Evolutionary conservation across 2,888 invertebrate genomes (phyloP).

Genomic region (Leucozona laternaria): DNA sequence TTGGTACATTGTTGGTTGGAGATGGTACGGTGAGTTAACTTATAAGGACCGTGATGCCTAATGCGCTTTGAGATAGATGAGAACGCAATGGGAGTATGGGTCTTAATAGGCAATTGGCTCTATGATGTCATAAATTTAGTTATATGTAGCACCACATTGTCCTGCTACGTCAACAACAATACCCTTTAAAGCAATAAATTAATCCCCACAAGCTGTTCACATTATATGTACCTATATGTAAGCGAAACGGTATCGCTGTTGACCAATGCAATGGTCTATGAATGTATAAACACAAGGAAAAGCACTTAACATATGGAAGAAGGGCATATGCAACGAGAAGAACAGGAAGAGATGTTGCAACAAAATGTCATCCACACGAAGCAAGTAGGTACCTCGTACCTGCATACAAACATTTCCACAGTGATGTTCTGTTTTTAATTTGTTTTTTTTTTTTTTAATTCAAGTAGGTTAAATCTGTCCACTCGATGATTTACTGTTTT

Average conservation of each 20-base stretch:
- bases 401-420: not conserved
- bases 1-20: not conserved
- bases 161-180: slow-evolving; percentile 12
- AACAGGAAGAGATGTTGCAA: slow-evolving; percentile 2
- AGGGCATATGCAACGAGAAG: not conserved
- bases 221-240: not conserved
- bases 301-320: slow-evolving; percentile 38
- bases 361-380: slow-evolving; percentile 44
- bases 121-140: slow-evolving; percentile 8
- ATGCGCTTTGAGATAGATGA: not conserved
- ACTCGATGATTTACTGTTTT: slow-evolving; percentile 36
- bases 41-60: not conserved
- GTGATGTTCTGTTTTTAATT: not conserved
- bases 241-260: slow-evolving; percentile 5
- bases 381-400: not conserved
- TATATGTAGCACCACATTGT: not conserved
- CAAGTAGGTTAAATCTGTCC: slow-evolving; percentile 39
- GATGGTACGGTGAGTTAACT: slow-evolving; percentile 11
- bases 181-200: slow-evolving; percentile 19
- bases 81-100: not conserved
- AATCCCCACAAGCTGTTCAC: slow-evolving; percentile 22
- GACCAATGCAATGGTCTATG: slow-evolving; percentile 50
- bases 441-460: slow-evolving; percentile 7
- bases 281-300: slow-evolving; percentile 37
- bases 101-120: slow-evolving; percentile 12